Conservation (phyloP, 2,888 invertebrate genomes). For the Volucella zonaria region DNA sequence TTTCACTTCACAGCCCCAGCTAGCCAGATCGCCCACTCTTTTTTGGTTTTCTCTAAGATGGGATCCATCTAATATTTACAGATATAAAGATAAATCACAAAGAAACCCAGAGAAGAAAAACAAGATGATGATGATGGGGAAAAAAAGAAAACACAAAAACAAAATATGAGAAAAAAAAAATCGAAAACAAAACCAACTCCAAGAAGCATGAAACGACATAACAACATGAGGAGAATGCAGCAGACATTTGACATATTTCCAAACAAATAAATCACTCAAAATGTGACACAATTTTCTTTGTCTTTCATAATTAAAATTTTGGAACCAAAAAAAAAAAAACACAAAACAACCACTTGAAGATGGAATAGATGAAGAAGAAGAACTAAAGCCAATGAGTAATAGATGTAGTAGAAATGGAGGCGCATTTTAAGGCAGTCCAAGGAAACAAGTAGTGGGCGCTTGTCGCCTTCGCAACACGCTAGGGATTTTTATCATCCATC, state of each 20-base stretch:
- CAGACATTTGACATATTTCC: slow-evolving; percentile 82
- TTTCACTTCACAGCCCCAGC: slow-evolving; percentile 40
- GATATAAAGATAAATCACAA: slow-evolving; percentile 70
- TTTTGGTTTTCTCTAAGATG: slow-evolving; percentile 18
- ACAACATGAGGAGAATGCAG: slow-evolving; percentile 64
- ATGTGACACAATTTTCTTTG: slow-evolving; percentile 81
- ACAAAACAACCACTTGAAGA: slow-evolving; percentile 17
- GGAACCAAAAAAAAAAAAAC: slow-evolving; percentile 50
- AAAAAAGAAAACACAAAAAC: slow-evolving; percentile 16
- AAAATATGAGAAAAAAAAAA: background rate
- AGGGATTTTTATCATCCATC: slow-evolving; percentile 45
- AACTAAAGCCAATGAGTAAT: slow-evolving; percentile 33
- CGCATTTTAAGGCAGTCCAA: slow-evolving; percentile 40
- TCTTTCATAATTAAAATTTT: slow-evolving; percentile 82
- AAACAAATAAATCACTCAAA: slow-evolving; percentile 82
- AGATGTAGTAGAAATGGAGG: slow-evolving; percentile 14
- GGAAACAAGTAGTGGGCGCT: slow-evolving; percentile 37
- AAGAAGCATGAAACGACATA: slow-evolving; percentile 59
- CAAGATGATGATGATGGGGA: too few relatives aligned
- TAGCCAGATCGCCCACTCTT: background rate
- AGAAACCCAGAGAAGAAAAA: background rate
- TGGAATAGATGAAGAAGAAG: slow-evolving; percentile 26
- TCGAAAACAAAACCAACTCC: slow-evolving; percentile 20
- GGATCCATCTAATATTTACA: slow-evolving; percentile 68
- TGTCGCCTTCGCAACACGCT: slow-evolving; percentile 55